Evolutionary conservation across 1,140 invertebrate species (phyloP).

Genomic region (Pararge aegeria): DNA sequence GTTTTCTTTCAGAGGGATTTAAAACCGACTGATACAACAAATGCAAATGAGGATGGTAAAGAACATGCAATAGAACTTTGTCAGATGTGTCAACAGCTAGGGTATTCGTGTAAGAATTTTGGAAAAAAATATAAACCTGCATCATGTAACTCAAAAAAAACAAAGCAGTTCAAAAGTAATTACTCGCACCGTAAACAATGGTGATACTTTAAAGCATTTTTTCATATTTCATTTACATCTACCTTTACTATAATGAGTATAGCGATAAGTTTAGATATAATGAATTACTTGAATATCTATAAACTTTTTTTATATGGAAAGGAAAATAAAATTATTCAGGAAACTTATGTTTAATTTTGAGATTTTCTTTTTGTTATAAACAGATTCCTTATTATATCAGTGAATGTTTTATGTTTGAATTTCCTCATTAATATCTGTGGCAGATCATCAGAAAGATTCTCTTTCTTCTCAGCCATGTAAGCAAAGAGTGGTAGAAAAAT

Average conservation of each 20-base stretch:
- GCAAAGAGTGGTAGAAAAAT: constrained; percentile 52
- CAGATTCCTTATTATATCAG: constrained; percentile 35
- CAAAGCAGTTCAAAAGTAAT: not conserved
- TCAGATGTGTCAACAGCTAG: constrained; percentile 37
- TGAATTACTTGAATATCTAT: too few species aligned
- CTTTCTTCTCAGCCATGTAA: constrained; percentile 48
- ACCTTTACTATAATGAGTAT: too few species aligned
- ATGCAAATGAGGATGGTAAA: constrained; percentile 8
- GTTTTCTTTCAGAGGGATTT: constrained; percentile 38
- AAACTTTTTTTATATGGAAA: not conserved
- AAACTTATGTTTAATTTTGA: constrained; percentile 11
- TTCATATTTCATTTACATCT: too few species aligned
- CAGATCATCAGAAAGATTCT: constrained; percentile 37
- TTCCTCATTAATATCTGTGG: constrained; percentile 28
- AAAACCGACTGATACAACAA: constrained; percentile 18
- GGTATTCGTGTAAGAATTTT: constrained; percentile 29
- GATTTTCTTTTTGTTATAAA: constrained; percentile 28
- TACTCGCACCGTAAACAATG: not conserved
- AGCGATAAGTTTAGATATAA: too few species aligned
- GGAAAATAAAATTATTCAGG: not conserved
- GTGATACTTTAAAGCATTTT: not conserved
- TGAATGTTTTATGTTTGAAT: constrained; percentile 38
- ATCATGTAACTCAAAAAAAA: not conserved
- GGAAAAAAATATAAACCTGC: not conserved
- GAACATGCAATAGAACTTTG: constrained; percentile 37